A percentile compares a stretch with the other conserved stretches of the same genome.
Evolutionary conservation across 2,888 invertebrate genomes (phyloP).

Genomic region (Aproaerema taeniolella): DNA sequence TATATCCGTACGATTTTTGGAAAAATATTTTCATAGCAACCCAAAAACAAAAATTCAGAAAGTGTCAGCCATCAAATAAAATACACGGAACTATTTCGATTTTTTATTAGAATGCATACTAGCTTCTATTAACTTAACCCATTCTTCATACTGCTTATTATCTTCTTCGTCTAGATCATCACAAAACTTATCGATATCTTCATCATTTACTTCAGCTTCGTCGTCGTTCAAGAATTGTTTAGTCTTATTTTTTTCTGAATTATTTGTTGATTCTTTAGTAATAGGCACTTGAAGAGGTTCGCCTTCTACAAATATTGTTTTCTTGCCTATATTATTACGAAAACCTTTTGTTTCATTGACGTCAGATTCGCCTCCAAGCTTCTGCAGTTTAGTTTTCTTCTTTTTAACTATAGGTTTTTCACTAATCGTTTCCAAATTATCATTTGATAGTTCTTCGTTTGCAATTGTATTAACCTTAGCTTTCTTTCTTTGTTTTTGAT

Average conservation of each 20-base stretch:
- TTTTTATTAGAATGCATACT: constrained; percentile 46
- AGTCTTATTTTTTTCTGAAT: constrained; percentile 18
- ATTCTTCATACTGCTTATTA: constrained; percentile 57
- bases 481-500: too few species aligned
- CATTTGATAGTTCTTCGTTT: constrained; percentile 3
- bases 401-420: not conserved
- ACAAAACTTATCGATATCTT: constrained; percentile 66
- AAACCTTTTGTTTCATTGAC: too few species aligned
- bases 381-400: constrained; percentile 1
- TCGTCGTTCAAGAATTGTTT: constrained; percentile 31
- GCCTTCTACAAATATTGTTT: constrained; percentile 31
- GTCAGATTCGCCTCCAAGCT: not conserved
- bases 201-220: constrained; percentile 53
- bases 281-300: constrained; percentile 23
- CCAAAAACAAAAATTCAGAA: too few species aligned
- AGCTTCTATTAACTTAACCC: constrained; percentile 62
- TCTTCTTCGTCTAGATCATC: constrained; percentile 59
- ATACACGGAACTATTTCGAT: too few species aligned
- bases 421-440: too few species aligned
- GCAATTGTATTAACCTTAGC: too few species aligned
- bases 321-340: constrained; percentile 18
- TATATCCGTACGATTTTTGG: too few species aligned
- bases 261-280: constrained; percentile 9
- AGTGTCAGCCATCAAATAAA: too few species aligned
- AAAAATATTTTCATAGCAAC: too few species aligned